These are phyloP conservation scores for Chionodraco myersi DNA, from an alignment of 2,113 vertebrate genomes.

Conservation along the genomic window DNA sequence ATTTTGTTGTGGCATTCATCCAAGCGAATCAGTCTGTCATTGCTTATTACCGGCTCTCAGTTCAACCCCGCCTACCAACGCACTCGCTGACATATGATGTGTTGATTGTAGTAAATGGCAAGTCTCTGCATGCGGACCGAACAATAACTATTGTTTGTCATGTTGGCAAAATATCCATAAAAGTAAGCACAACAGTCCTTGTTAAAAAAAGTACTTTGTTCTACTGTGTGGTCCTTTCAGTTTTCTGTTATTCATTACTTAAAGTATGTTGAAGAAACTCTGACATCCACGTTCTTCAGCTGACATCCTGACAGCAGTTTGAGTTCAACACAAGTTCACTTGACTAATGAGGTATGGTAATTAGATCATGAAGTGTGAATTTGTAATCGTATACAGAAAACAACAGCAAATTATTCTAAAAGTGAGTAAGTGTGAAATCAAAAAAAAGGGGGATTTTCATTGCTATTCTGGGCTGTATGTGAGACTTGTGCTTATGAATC, in stretches of 20 bases:
- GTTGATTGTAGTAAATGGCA: constrained; percentile 27
- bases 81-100: constrained; percentile 7
- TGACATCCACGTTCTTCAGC: neutral
- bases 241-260: neutral
- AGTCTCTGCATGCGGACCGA: constrained; percentile 44
- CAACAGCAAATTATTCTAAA: neutral
- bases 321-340: neutral
- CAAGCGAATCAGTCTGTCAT: constrained; percentile 10
- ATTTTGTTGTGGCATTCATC: constrained; percentile 8
- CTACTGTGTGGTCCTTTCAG: constrained; percentile 1
- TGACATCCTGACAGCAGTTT: constrained; percentile 4
- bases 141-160: constrained; percentile 60
- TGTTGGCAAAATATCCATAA: constrained; percentile 49
- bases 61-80: constrained; percentile 14
- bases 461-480: neutral
- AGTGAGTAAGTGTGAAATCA: constrained; percentile 25
- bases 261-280: constrained; percentile 1
- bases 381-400: neutral
- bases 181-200: constrained; percentile 36
- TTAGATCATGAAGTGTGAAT: neutral
- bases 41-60: constrained; percentile 12
- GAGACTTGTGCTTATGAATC: neutral
- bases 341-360: neutral
- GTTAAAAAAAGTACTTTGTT: neutral
- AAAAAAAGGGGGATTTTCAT: neutral